Evolutionary conservation across 2,113 vertebrate species (phyloP), one percentile per base, ranked within the genome.

Genomic region (Cyprinodon brontotheroides): DNA sequence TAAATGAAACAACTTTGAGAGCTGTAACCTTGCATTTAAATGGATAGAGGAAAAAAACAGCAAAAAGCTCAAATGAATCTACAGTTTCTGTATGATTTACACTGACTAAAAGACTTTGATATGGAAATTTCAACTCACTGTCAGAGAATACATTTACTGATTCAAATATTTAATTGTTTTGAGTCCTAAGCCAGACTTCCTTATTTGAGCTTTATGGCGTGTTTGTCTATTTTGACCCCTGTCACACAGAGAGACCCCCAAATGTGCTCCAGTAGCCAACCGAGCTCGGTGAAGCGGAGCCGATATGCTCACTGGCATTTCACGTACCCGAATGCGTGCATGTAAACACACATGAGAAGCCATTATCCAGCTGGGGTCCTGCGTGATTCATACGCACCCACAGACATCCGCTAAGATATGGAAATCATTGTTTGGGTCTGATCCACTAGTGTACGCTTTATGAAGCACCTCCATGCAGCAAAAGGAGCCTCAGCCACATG

Each of bases 271-370:
- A 77, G 83, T 82, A 86, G 82, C 94, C 86, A 78, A 92, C 93
- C 84, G 89, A 91, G 95, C 90, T 88, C 94, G 97, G 93, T 95
- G 94, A 96, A 96, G 96, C 96, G 95, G 91, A 86, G 79, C 83
- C 87, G 76, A 93, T 94, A 96, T 97, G 96, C 96, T 98, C 95
- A 98, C 91, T 97, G 96, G 95, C 96, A 98, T 98, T 94, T 93
- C 89, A 89, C 86, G 89, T 87, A 89, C 82, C 69, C 88, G 81
- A 86, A 86, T 53, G 66, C 48, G 86, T 87, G 84, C 91, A 86
- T 75, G 81, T 87, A 91, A 90, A 91, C 83, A 91, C 90, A 91
- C 90, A 92, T 81, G 80, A 87, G 78, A 78, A 75, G 83, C 61
- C 84, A 89, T 89, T 86, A 82, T 88, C 89, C 87, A 90, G 90